phyloP scores from a whole-genome alignment of 1,140 invertebrate genomes.

The Drosophila nannoptera region DNA sequence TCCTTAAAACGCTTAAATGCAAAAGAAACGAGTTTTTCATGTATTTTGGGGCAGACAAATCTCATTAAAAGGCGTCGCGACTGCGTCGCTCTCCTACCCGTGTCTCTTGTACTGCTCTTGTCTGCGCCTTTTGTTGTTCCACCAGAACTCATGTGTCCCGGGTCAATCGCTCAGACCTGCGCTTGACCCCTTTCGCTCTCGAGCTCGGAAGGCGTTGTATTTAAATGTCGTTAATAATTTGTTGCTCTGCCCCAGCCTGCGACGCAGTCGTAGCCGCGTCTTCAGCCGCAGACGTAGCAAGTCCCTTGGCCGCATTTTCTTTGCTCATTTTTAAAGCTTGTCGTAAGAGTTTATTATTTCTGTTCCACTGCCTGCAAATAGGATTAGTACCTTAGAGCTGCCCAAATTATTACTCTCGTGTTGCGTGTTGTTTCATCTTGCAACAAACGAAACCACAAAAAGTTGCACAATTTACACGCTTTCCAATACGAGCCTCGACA shows the following conservation, averaged over 20 bases:
- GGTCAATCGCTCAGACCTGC: not conserved
- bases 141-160: slow-evolving; percentile 15
- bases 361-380: slow-evolving; percentile 68
- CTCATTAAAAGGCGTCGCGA: slow-evolving; percentile 75
- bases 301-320: slow-evolving; percentile 42
- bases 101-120: slow-evolving; percentile 3
- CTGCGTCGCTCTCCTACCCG: slow-evolving; percentile 28
- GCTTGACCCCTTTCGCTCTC: slow-evolving; percentile 48
- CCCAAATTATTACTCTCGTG: slow-evolving; percentile 22
- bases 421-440: slow-evolving; percentile 27
- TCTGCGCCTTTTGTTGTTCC: slow-evolving; percentile 3
- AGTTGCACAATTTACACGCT: slow-evolving; percentile 53
- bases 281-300: slow-evolving; percentile 26
- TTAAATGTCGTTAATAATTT: slow-evolving; percentile 78
- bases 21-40: slow-evolving; percentile 71
- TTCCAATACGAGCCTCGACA: slow-evolving; percentile 17
- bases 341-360: slow-evolving; percentile 72
- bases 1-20: slow-evolving; percentile 65
- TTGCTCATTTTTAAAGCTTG: slow-evolving; percentile 50
- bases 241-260: slow-evolving; percentile 49
- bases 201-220: slow-evolving; percentile 62
- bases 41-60: slow-evolving; percentile 68
- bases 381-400: slow-evolving; percentile 54
- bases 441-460: slow-evolving; percentile 34
- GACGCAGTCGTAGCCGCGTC: slow-evolving; percentile 20